These are phyloP conservation scores for Pomacea maculata DNA, from an alignment of 1,140 invertebrate species.

Conservation along the genomic window DNA sequence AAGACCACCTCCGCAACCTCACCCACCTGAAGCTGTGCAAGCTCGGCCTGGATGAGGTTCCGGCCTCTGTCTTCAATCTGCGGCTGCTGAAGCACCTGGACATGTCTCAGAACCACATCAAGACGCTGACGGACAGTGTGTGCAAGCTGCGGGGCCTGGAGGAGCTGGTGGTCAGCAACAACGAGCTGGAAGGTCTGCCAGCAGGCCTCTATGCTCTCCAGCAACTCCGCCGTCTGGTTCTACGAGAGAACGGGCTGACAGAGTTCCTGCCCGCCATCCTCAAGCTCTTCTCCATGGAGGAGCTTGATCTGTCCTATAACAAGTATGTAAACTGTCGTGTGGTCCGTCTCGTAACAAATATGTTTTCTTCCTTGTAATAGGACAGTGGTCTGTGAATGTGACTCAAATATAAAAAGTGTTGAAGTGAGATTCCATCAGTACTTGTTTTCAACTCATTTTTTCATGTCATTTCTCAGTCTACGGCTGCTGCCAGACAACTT, in stretches of 20 bases:
- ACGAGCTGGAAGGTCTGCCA: constrained; percentile 49
- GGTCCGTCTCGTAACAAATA: not conserved
- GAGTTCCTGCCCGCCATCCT: constrained; percentile 44
- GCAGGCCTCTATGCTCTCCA: constrained; percentile 45
- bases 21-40: constrained; percentile 52
- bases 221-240: constrained; percentile 41
- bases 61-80: constrained; percentile 54
- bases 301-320: constrained; percentile 56
- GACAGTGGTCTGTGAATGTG: no score
- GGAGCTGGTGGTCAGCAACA: constrained; percentile 45
- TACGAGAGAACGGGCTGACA: constrained; percentile 46
- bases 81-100: constrained; percentile 50
- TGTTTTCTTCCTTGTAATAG: not conserved
- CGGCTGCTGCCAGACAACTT: constrained; percentile 56
- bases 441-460: not conserved
- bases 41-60: constrained; percentile 56
- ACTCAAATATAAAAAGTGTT: no score
- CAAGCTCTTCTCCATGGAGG: constrained; percentile 45
- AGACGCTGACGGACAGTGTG: constrained; percentile 45
- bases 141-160: constrained; percentile 52
- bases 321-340: constrained; percentile 8
- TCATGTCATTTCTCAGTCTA: constrained; percentile 21
- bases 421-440: no score
- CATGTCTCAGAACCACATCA: constrained; percentile 54
- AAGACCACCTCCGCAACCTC: constrained; percentile 53